Evolutionary conservation across 2,888 invertebrate species (phyloP), one percentile per base, ranked within the genome.

Genomic region (Drosophila borealis): DNA sequence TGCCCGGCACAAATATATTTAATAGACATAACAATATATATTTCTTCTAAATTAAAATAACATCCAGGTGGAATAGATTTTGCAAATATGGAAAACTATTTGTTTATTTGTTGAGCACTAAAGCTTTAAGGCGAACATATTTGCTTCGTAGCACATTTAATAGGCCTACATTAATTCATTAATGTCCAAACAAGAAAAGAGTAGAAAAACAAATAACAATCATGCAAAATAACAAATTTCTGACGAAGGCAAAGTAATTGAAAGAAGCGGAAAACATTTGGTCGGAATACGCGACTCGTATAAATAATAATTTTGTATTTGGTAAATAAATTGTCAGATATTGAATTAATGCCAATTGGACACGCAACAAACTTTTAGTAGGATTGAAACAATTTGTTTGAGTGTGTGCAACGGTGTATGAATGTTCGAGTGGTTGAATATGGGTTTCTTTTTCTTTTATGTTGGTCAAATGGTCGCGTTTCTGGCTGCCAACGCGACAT

Each of bases 311-410:
- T 76, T 80, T 82, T 76, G 78, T 82, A 61, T 86, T 83, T 72
- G 74, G 57, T 69, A 76, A 86, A 79, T 74, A 67, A 83, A 79
- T 74, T 70, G 81, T 65, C 78, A 66, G 68, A 69, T 74, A 62
- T 77, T 70, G 68, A 71, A 78, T 67, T 78, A 79, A 86, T 83
- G 78, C 80, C 75, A 75, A 78, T 73, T 65, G 59, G 69, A 61
- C 83, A 83, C 83, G 83, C 83, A 83, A 81, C 54, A 81, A 73
- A 83, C 84, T 83, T 71, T 83, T 86, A 87, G 84, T 45, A 53
- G 48, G 81, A 83, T 83, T 86, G 69, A 81, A 81, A 81, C 66
- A 62, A 66, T 59, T 63, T 17, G 17, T 50, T 34, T 49, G 44
- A 53, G 39, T 61, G 46, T 48, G 41, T n/a, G 29, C 29, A 29